A percentile compares a stretch with the other conserved stretches of the same genome.
These are phyloP conservation scores for Choloepus didactylus DNA, from an alignment of 2,797 vertebrate species.

Conservation along the genomic window DNA sequence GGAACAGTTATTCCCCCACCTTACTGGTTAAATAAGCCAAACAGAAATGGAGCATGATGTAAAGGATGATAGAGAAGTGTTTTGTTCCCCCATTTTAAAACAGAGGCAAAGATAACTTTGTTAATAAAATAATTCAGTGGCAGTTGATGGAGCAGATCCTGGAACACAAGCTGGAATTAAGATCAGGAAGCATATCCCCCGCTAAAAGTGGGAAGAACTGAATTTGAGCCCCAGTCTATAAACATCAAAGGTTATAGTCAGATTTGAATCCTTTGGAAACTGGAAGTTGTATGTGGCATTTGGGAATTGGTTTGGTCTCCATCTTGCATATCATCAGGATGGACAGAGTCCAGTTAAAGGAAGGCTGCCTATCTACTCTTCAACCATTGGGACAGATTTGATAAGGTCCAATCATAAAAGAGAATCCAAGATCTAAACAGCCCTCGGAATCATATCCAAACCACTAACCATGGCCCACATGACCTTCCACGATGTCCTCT, in stretches of 20 bases:
- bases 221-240: neutral
- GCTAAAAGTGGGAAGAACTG: neutral
- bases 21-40: slow-evolving; percentile 46
- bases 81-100: slow-evolving; percentile 48
- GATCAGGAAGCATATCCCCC: neutral
- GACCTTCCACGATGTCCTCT: neutral
- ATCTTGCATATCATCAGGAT: slow-evolving; percentile 3
- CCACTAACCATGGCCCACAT: neutral
- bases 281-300: neutral
- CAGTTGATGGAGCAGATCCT: neutral
- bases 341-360: neutral
- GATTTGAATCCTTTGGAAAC: slow-evolving; percentile 52
- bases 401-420: neutral
- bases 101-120: slow-evolving; percentile 17
- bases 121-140: slow-evolving; percentile 20
- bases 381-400: neutral
- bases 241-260: slow-evolving; percentile 1
- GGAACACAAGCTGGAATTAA: neutral
- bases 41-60: slow-evolving; percentile 4
- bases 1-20: neutral
- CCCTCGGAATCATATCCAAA: neutral
- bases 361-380: neutral
- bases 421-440: neutral
- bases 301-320: slow-evolving; percentile 49
- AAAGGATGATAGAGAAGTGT: neutral